A percentile compares a stretch with the other conserved stretches of the same genome.
Conservation (phyloP, 1,140 invertebrate species). For the Coptotermes formosanus region DNA sequence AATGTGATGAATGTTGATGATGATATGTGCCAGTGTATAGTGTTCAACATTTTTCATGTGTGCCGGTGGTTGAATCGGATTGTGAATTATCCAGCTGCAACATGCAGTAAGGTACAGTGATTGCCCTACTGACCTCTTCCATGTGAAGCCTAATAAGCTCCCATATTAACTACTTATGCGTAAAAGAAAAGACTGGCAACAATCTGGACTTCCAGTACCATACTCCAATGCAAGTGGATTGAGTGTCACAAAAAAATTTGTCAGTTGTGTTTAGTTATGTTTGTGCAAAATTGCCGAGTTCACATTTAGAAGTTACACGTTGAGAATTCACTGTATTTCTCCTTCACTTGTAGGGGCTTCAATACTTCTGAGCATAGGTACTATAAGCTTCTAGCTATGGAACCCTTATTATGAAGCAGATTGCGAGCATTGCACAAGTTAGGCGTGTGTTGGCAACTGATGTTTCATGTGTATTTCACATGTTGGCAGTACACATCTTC, state of each 20-base stretch:
- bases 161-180: no score
- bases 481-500: conserved; percentile 2
- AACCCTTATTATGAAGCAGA: neutral
- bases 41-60: neutral
- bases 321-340: no score
- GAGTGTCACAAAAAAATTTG: neutral
- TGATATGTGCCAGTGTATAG: neutral
- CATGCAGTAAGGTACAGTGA: no score
- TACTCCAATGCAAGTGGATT: neutral
- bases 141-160: no score
- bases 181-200: no score
- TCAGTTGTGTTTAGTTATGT: neutral
- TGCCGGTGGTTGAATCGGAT: conserved; percentile 12
- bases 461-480: neutral
- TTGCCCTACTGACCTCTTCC: no score
- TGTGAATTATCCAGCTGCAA: neutral
- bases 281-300: no score
- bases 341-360: no score
- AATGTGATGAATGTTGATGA: neutral
- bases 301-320: no score
- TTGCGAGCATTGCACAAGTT: conserved; percentile 5
- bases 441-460: neutral
- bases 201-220: neutral
- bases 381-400: no score
- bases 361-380: no score